Conservation (phyloP, 1,140 invertebrate genomes). For the Drosophila ambigua region DNA sequence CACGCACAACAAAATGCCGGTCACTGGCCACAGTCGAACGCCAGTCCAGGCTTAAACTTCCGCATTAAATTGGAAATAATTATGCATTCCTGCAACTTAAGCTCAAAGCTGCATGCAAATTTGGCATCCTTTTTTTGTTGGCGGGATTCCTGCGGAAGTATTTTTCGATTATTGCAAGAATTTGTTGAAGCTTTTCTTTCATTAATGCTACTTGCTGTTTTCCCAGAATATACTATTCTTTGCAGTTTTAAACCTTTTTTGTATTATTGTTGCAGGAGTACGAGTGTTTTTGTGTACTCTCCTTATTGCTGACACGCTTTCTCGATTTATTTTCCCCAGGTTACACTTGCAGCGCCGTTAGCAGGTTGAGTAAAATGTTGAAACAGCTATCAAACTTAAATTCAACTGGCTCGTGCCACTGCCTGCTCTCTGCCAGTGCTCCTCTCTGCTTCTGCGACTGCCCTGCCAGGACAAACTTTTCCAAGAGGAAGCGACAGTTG, state of each 20-base stretch:
- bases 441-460: not conserved
- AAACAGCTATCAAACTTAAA: conserved; percentile 74
- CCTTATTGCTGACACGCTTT: conserved; percentile 9
- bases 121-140: not conserved
- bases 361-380: conserved; percentile 70
- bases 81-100: too few species aligned
- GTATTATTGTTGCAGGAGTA: not conserved
- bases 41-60: conserved; percentile 32
- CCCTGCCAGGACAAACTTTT: conserved; percentile 69
- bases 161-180: not conserved
- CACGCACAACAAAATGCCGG: not conserved
- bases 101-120: conserved; percentile 7
- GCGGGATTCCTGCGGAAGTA: not conserved
- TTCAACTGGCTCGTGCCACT: conserved; percentile 19
- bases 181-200: too few species aligned
- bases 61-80: conserved; percentile 27
- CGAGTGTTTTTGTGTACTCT: not conserved
- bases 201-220: too few species aligned
- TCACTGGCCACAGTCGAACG: too few species aligned
- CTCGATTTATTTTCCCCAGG: conserved; percentile 21
- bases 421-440: too few species aligned
- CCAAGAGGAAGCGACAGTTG: conserved; percentile 79
- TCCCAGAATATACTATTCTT: too few species aligned
- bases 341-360: conserved; percentile 52
- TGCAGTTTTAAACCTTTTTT: not conserved